phyloP scores from a whole-genome alignment of 1,140 invertebrate species.

The Heliothis virescens region DNA sequence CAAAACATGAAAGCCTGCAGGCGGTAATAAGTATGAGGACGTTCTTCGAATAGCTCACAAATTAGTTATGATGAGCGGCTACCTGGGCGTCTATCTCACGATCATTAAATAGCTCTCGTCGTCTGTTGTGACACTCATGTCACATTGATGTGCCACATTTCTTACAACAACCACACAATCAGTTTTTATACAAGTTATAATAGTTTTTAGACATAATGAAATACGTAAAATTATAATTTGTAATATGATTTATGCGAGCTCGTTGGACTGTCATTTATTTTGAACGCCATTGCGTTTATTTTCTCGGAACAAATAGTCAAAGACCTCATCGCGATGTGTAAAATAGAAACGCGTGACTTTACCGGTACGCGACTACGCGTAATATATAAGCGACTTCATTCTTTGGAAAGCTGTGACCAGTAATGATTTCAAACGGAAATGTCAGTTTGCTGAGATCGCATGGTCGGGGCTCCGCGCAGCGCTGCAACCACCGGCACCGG shows the following conservation, averaged over 20 bases:
- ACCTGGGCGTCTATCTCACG: conserved; percentile 54
- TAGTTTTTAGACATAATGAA: conserved; percentile 40
- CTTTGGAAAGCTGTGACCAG: conserved; percentile 63
- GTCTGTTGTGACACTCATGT: conserved; percentile 31
- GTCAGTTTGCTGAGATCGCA: conserved; percentile 71
- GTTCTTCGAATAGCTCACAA: conserved; percentile 57
- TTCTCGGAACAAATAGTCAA: conserved; percentile 62
- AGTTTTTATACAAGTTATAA: conserved; percentile 9
- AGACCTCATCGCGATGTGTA: conserved; percentile 40
- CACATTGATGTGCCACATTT: conserved; percentile 27
- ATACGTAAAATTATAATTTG: conserved; percentile 49
- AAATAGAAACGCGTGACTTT: conserved; percentile 55
- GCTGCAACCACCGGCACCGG: conserved; percentile 42
- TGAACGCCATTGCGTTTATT: conserved; percentile 47
- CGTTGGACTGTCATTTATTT: conserved; percentile 21
- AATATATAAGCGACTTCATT: conserved; percentile 48
- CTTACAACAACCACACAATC: conserved; percentile 11
- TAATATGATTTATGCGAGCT: conserved; percentile 47
- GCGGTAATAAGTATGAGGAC: conserved; percentile 55
- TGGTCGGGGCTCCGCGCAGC: conserved; percentile 42
- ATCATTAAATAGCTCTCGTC: conserved; percentile 40
- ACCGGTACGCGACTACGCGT: conserved; percentile 34
- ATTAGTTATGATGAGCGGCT: conserved; percentile 59
- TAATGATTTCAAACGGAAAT: conserved; percentile 72
- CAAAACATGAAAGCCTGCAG: not conserved